Percentiles rank a stretch among this genome's conserved stretches.
phyloP scores from a whole-genome alignment of 2,888 invertebrate species.

The Drosophila tripunctata region DNA sequence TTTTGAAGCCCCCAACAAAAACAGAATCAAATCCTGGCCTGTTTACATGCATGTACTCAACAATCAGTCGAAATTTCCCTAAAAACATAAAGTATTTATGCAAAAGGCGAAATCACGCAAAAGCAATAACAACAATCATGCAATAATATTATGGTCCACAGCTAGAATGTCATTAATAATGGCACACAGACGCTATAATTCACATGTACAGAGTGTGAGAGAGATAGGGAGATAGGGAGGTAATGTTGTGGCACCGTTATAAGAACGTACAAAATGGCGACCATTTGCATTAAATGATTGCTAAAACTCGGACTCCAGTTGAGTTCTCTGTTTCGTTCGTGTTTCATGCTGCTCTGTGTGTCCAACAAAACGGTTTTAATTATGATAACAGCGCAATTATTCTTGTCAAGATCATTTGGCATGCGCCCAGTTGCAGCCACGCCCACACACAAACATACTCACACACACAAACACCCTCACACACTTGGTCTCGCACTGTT shows the following conservation, averaged over 20 bases:
- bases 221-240: neutral
- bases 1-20: neutral
- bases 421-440: conserved; percentile 48
- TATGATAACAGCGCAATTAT: conserved; percentile 82
- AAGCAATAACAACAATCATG: conserved; percentile 73
- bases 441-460: conserved; percentile 24
- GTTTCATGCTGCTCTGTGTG: too few relatives aligned
- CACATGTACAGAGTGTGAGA: conserved; percentile 27
- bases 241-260: conserved; percentile 35
- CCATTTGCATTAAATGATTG: conserved; percentile 79
- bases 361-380: conserved; percentile 80
- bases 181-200: conserved; percentile 63
- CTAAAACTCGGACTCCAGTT: conserved; percentile 43
- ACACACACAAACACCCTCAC: conserved; percentile 6
- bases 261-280: conserved; percentile 75
- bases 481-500: conserved; percentile 31
- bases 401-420: conserved; percentile 82
- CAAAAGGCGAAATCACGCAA: conserved; percentile 69
- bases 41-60: conserved; percentile 58
- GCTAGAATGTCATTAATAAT: conserved; percentile 66
- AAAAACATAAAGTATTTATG: conserved; percentile 61
- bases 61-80: conserved; percentile 54
- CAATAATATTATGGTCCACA: conserved; percentile 72
- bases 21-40: neutral
- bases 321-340: conserved; percentile 20